Evolutionary conservation across 2,888 invertebrate species (phyloP).

Genomic region (Ennomos quercinarius): DNA sequence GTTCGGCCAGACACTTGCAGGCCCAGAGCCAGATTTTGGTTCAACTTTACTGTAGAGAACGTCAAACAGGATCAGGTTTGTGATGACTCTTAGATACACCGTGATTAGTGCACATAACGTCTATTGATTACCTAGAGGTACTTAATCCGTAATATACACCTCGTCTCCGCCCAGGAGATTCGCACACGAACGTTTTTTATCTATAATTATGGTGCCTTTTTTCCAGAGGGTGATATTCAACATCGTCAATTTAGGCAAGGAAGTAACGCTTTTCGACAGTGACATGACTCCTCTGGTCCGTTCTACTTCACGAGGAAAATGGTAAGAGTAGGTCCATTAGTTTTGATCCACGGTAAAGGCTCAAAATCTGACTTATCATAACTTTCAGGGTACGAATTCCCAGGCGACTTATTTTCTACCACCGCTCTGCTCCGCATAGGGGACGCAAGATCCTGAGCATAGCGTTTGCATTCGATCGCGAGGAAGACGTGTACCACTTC

Average conservation of each 20-base stretch:
- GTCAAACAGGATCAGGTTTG: slow-evolving; percentile 93
- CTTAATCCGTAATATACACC: too few species aligned
- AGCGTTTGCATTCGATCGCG: slow-evolving; percentile 97
- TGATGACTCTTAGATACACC: not conserved
- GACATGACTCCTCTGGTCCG: slow-evolving; percentile 98
- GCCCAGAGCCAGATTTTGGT: slow-evolving; percentile 97
- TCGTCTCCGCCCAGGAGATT: too few species aligned
- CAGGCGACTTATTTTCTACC: slow-evolving; percentile 95
- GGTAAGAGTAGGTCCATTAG: slow-evolving; percentile 85
- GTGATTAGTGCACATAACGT: too few species aligned
- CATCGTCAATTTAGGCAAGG: slow-evolving; percentile 98
- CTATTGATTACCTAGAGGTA: too few species aligned
- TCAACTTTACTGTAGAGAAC: slow-evolving; percentile 99
- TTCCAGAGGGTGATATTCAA: slow-evolving; percentile 97
- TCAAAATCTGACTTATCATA: not conserved
- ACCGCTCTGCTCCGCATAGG: slow-evolving; percentile 94
- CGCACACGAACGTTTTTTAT: too few species aligned
- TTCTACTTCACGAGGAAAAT: slow-evolving; percentile 95
- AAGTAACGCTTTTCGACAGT: slow-evolving; percentile 93
- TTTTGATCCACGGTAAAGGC: too few species aligned
- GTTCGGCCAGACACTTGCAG: slow-evolving; percentile 98
- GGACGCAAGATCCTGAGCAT: slow-evolving; percentile 97
- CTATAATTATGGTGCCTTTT: not conserved
- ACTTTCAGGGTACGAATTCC: slow-evolving; percentile 90
- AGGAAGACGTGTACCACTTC: slow-evolving; percentile 98